Evolutionary conservation across 2,888 invertebrate species (phyloP).

Genomic region (Euzetes globulus): DNA sequence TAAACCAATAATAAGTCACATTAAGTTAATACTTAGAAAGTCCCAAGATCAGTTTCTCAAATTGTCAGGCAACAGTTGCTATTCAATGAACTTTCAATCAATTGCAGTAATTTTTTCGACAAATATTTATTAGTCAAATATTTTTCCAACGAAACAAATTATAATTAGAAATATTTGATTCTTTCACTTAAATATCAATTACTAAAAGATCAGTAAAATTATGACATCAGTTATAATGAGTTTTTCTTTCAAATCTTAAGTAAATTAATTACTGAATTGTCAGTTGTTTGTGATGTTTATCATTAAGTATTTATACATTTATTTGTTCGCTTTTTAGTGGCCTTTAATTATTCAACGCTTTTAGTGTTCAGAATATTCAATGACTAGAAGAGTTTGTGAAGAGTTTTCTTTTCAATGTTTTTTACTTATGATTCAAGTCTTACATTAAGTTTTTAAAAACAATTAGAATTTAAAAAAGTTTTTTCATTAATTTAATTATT

Average conservation of each 20-base stretch:
- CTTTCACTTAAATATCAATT: not conserved
- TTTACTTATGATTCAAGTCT: too few species aligned
- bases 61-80: too few species aligned
- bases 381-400: not conserved
- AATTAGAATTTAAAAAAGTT: too few species aligned
- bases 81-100: too few species aligned
- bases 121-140: too few species aligned
- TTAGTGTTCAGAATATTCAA: not conserved
- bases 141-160: not conserved
- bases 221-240: not conserved
- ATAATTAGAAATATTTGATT: not conserved
- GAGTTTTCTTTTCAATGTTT: too few species aligned
- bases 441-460: too few species aligned
- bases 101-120: too few species aligned
- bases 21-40: too few species aligned
- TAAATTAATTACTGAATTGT: not conserved
- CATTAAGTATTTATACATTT: not conserved
- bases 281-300: not conserved
- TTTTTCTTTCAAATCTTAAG: not conserved
- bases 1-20: too few species aligned
- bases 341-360: not conserved
- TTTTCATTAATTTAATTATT: too few species aligned
- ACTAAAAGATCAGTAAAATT: constrained; percentile 1
- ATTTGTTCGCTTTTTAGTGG: not conserved
- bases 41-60: too few species aligned